phyloP scores from a whole-genome alignment of 1,140 invertebrate species.

The Bombus pascuorum region DNA sequence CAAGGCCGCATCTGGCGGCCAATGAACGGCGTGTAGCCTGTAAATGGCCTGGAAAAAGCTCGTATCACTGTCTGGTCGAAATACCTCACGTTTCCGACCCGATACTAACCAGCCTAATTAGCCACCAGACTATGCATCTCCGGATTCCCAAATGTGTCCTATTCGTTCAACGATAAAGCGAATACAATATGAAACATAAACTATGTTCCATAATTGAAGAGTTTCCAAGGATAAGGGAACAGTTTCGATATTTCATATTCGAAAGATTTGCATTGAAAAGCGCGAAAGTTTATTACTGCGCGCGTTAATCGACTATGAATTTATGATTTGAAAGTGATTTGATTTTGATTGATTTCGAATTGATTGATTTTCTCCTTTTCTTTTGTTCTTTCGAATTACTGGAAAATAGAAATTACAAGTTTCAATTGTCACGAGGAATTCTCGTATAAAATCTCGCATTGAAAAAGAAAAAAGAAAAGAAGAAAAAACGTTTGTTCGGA shows the following conservation, averaged over 20 bases:
- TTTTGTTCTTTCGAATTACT: no score
- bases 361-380: no score
- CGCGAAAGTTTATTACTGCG: no score
- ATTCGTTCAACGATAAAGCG: not conserved
- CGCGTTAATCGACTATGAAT: no score
- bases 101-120: not conserved
- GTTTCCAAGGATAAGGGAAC: not conserved
- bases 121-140: no score
- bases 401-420: no score
- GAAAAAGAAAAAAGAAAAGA: not conserved
- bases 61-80: not conserved
- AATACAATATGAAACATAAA: not conserved
- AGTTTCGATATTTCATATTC: no score
- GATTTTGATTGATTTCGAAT: no score
- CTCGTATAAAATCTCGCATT: not conserved
- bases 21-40: not conserved
- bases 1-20: constrained; percentile 33
- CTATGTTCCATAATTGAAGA: not conserved
- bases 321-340: no score
- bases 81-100: not conserved
- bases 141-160: not conserved
- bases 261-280: no score
- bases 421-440: no score
- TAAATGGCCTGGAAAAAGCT: constrained; percentile 2
- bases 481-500: no score